Percentiles rank a stretch among this genome's conserved stretches.
Conservation (phyloP, 2,888 invertebrate species). For the Antitype chi region DNA sequence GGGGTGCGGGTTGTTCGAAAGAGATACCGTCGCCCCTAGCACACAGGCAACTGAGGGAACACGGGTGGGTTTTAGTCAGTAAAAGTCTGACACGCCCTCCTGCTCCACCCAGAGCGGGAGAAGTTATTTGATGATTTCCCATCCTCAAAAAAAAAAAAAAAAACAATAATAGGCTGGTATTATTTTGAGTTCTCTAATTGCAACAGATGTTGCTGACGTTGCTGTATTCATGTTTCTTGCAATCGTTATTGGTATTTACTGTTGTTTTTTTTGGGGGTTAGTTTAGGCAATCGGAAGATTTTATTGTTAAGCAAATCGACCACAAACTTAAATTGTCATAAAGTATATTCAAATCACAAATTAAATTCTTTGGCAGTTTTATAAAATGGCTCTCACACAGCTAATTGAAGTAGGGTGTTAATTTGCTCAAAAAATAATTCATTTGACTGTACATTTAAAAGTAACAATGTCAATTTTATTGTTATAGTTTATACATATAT, state of each 20-base stretch:
- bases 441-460: background rate
- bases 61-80: too few species aligned
- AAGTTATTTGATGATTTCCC: too few species aligned
- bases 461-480: background rate
- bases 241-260: background rate
- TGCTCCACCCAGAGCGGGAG: too few species aligned
- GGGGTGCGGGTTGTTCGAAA: too few species aligned
- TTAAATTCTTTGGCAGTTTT: background rate
- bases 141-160: too few species aligned
- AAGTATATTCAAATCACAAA: background rate
- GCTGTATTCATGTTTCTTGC: background rate
- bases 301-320: background rate
- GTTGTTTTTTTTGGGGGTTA: background rate
- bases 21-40: too few species aligned
- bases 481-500: background rate
- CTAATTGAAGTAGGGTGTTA: background rate
- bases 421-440: background rate
- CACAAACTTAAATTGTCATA: background rate
- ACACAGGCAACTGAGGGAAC: too few species aligned
- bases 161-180: too few species aligned
- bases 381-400: background rate
- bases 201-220: background rate
- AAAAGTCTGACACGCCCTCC: too few species aligned
- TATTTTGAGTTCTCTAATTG: background rate
- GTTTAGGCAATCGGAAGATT: background rate